Base-by-base conservation (phyloP, 2,888 invertebrate species). In the Polylopha cassiicola region DNA sequence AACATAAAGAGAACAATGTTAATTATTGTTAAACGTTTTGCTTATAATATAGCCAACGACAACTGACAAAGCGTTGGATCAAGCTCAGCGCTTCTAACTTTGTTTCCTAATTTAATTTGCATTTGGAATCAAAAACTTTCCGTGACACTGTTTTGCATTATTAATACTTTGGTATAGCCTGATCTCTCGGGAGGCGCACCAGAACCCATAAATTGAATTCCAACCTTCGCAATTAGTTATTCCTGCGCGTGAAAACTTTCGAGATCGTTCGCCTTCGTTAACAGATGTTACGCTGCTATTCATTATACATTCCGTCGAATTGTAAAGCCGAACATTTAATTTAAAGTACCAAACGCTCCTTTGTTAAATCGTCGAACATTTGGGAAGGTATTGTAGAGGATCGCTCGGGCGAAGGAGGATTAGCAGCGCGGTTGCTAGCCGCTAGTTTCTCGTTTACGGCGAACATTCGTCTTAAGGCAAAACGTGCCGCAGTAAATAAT, bases 131-230 rank as follows among this genome's bases (percentile, higher is more conserved):
- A 76, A 82, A 84, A 84, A 84, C 81, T 85, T 85, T 75, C 68
- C 75, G 81, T 84, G 84, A 85, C 85, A 85, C 82, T 84, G 84
- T 85, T 85, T 85, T 85, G 84, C 85, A 85, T 85, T 85, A 85
- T 81, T 85, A 85, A 84, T 84, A 81, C 78, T 80, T 77, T 70
- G 71, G 74, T 72, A 71, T 73, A 66, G 75, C 78, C 73, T 79
- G 82, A 84, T 84, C 81, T 81, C 82, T 68, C 73, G 64, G 69
- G 78, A 81, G 79, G 75, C 78, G 73, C 72, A 81, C 81, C 80
- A 82, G 81, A 76, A 80, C 78, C 80, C 71, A 84, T 82, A 84
- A 85, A 85, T 85, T 84, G 84, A 82, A 85, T 85, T 81, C 76
- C 78, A 80, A 78, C 82, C 81, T 82, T 84, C 80, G 84, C 84